phyloP scores from a whole-genome alignment of 2,113 vertebrate species.

The Xerus inauris region DNA sequence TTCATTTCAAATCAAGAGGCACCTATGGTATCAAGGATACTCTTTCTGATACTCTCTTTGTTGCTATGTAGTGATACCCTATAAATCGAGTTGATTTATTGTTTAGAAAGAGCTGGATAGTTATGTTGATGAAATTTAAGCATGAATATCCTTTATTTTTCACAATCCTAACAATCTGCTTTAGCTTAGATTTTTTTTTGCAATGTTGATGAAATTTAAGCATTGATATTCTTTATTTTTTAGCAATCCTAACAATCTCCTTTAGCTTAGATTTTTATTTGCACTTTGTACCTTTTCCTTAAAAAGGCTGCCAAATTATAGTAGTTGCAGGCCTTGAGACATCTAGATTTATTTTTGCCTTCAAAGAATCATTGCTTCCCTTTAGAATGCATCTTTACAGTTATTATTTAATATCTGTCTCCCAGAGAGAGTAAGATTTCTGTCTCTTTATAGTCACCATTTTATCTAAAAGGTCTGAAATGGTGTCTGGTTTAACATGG shows the following conservation, averaged over 20 bases:
- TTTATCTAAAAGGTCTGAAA: constrained; percentile 13
- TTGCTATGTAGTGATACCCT: background rate
- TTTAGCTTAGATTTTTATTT: background rate
- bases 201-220: background rate
- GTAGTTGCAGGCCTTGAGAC: background rate
- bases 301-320: background rate
- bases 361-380: constrained; percentile 14
- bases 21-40: background rate
- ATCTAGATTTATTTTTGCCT: background rate
- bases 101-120: background rate
- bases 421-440: background rate
- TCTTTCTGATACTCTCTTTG: background rate
- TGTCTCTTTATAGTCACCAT: background rate
- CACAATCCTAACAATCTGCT: background rate
- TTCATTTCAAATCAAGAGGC: background rate
- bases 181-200: background rate
- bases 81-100: background rate
- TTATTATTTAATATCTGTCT: constrained; percentile 43
- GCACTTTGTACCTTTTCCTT: background rate
- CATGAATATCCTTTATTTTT: background rate
- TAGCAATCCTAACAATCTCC: background rate
- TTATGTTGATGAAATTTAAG: background rate
- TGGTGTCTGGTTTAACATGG: background rate
- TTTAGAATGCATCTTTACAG: background rate
- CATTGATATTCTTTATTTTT: background rate